These are phyloP conservation scores for Pholis gunnellus DNA, from an alignment of 2,113 vertebrate species.

Conservation along the genomic window DNA sequence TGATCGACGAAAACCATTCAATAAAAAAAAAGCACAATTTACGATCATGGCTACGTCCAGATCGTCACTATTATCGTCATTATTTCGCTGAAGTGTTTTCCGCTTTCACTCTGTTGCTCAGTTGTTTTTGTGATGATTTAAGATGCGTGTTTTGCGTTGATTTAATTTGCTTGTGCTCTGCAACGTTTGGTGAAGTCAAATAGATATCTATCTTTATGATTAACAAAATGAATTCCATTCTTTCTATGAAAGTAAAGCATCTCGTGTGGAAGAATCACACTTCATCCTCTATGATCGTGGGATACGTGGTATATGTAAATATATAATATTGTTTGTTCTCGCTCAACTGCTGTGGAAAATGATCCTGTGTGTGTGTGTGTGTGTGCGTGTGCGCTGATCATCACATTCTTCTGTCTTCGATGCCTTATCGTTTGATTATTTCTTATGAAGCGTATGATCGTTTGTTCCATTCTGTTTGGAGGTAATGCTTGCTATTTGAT, in stretches of 20 bases:
- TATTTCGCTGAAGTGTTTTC: conserved; percentile 21
- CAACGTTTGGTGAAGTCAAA: conserved; percentile 67
- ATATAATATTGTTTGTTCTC: conserved; percentile 54
- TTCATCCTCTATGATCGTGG: conserved; percentile 69
- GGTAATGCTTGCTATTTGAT: conserved; percentile 64
- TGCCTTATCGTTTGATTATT: conserved; percentile 69
- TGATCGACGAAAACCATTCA: conserved; percentile 8
- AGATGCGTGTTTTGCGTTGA: conserved; percentile 39
- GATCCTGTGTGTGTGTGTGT: conserved; percentile 52
- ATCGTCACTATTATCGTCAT: conserved; percentile 11
- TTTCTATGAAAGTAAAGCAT: conserved; percentile 96
- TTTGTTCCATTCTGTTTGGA: conserved; percentile 56
- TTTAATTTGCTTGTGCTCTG: conserved; percentile 52
- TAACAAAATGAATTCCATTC: conserved; percentile 88
- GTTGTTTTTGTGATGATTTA: conserved; percentile 29
- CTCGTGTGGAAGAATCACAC: conserved; percentile 83
- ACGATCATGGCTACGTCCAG: conserved; percentile 21
- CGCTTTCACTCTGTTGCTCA: conserved; percentile 11
- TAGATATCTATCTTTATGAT: conserved; percentile 69
- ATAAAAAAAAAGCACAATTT: conserved; percentile 67
- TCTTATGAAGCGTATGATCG: conserved; percentile 34
- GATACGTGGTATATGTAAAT: conserved; percentile 53
- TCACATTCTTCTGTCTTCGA: conserved; percentile 62
- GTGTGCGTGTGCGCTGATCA: conserved; percentile 61
- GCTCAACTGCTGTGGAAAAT: conserved; percentile 59